phyloP scores from a whole-genome alignment of 2,113 vertebrate genomes.

The Platysteira castanea region DNA sequence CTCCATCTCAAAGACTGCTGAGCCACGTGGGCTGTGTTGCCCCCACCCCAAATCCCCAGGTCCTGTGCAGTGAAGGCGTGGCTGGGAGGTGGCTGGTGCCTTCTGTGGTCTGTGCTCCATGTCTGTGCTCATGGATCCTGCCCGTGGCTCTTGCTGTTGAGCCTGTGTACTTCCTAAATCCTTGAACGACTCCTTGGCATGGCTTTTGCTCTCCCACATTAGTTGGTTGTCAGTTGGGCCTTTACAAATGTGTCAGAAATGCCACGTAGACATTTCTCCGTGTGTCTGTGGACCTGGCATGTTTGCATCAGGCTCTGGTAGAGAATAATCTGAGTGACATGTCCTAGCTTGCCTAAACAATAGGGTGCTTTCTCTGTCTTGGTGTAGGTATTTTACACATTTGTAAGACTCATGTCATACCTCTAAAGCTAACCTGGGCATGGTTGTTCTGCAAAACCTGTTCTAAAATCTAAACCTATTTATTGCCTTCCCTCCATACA shows the following conservation, averaged over 20 bases:
- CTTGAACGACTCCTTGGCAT: not conserved
- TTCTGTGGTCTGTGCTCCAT: not conserved
- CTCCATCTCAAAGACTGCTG: accelerated
- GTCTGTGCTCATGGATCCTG: not conserved
- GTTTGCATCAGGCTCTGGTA: slow-evolving; percentile 17
- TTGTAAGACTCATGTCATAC: not conserved
- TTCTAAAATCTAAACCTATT: not conserved
- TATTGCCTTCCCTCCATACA: not conserved
- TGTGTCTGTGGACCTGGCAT: not conserved
- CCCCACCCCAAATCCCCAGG: accelerated
- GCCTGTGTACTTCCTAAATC: not conserved
- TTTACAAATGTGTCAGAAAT: not conserved
- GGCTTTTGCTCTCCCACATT: not conserved
- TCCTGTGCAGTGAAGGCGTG: accelerated
- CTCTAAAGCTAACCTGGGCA: not conserved
- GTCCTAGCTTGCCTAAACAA: not conserved
- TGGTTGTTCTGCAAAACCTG: not conserved
- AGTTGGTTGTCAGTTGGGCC: not conserved
- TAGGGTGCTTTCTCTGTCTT: not conserved
- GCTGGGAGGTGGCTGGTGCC: not conserved
- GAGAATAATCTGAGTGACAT: not conserved
- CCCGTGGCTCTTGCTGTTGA: not conserved
- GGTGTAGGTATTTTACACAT: not conserved
- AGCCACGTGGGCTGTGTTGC: not conserved
- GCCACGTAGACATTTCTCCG: not conserved